These are phyloP conservation scores for Orgyia antiqua DNA, from an alignment of 2,888 invertebrate species.

Conservation along the genomic window DNA sequence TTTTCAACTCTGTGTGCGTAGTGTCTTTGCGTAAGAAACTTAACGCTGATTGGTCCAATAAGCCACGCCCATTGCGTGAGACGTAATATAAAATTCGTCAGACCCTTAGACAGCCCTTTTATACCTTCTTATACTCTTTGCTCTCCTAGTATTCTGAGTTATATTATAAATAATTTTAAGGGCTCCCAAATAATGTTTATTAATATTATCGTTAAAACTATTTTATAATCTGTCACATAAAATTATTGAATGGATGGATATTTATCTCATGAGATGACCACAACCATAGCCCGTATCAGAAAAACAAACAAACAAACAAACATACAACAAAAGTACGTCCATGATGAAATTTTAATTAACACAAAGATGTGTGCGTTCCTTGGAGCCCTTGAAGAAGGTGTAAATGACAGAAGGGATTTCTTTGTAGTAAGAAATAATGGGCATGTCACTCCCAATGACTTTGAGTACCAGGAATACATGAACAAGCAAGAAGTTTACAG, in stretches of 20 bases:
- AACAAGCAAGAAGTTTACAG: constrained; percentile 24
- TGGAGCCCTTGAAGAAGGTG: constrained; percentile 44
- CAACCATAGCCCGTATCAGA: no score
- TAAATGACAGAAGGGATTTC: constrained; percentile 63
- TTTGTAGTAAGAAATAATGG: constrained; percentile 71
- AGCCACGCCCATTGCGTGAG: constrained; percentile 71
- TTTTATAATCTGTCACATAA: no score
- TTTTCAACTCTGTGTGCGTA: constrained; percentile 39
- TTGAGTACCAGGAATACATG: constrained; percentile 67
- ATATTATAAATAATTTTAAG: constrained; percentile 80
- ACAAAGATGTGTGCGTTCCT: constrained; percentile 21
- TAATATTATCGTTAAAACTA: no score
- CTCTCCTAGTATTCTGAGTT: constrained; percentile 69
- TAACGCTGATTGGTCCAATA: constrained; percentile 55
- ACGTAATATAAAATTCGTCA: constrained; percentile 63
- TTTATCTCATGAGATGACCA: no score
- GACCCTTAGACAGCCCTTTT: constrained; percentile 67
- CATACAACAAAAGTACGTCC: no score
- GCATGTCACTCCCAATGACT: constrained; percentile 80
- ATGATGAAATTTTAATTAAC: constrained; percentile 30
- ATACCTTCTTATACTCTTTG: constrained; percentile 55
- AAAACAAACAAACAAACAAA: not conserved
- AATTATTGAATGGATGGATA: no score
- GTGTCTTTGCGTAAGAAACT: constrained; percentile 59
- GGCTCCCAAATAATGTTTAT: constrained; percentile 56